Percentiles rank a stretch among this genome's conserved stretches.
phyloP scores from a whole-genome alignment of 2,113 vertebrate genomes.

The Nanger granti region DNA sequence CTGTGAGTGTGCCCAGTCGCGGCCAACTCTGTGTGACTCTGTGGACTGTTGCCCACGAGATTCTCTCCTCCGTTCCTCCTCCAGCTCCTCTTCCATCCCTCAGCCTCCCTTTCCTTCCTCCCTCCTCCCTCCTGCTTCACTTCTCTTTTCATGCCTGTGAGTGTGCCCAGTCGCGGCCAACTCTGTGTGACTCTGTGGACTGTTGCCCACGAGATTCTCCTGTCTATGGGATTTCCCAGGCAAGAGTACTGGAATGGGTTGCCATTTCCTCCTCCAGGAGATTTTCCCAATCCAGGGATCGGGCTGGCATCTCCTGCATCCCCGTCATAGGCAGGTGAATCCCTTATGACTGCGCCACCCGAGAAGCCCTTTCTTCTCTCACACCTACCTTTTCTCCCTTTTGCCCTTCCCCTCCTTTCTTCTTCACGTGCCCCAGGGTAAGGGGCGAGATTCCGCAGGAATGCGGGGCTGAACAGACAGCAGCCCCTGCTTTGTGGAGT shows the following conservation, averaged over 20 bases:
- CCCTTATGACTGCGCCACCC: rapidly evolving
- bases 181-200: background rate
- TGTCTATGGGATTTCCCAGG: background rate
- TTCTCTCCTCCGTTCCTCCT: background rate
- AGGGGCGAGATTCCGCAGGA: background rate
- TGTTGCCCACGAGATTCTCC: background rate
- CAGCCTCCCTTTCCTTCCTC: background rate
- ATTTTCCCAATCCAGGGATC: background rate
- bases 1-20: too few relatives aligned
- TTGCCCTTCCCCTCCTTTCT: background rate
- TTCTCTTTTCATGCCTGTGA: background rate
- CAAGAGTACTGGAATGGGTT: background rate
- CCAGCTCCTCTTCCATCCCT: background rate
- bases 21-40: too few relatives aligned
- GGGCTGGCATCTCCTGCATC: background rate
- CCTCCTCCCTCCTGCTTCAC: background rate
- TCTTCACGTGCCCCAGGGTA: background rate
- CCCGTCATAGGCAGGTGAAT: background rate
- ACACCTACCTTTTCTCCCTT: background rate
- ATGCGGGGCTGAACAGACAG: background rate
- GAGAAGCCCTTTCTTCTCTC: background rate
- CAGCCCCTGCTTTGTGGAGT: background rate
- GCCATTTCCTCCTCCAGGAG: background rate
- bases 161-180: background rate
- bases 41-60: too few relatives aligned